Base-by-base conservation (phyloP, 2,797 vertebrate species). In the Huso huso region DNA sequence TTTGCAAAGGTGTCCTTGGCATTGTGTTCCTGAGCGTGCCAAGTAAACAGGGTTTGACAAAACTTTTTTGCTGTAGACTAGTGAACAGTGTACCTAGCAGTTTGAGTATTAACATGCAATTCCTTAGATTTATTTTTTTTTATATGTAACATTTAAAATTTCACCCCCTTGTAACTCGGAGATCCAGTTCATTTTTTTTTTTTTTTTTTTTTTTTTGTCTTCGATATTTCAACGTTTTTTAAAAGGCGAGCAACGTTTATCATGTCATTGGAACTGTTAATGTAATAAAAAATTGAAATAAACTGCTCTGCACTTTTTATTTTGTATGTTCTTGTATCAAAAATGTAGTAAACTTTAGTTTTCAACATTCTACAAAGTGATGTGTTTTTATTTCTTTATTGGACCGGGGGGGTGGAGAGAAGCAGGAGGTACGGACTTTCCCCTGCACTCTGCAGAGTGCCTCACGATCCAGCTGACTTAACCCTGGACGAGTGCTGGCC, bases 281-380 rank as follows among this genome's bases (percentile, higher is more conserved):
- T 75, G 74, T 72, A 64, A 10, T 55, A 55, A 55, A n/a, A 18
- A 18, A 18, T 18, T 18, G 2, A 55, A 7, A 55, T 63, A 74
- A 69, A 72, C 67, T 64, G 52, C 55, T 51, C 61, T 49, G 10
- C 65, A 63, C 61, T 59, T 61, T 78, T 80, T 49, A 53, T 64
- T 68, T 71, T 70, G 73, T 85, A 81, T 87, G 83, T 75, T 84
- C 69, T 62, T 62, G 78, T 85, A 86, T 79, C 69, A 80, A 75
- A 37, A 79, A 75, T 89, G 82, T 81, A 87, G 82, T 89, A 87
- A 89, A 91, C 72, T 51, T 73, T 78, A 18, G 77, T 86, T 86
- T 82, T 75, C 75, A 80, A 76, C 84, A 81, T 80, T 81, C 60
- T 62, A 77, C 71, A 52, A 66, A 57, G 65, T 72, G 58, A 66